Conservation (phyloP, 23 tunicate genomes). For the Pegea sp. region DNA sequence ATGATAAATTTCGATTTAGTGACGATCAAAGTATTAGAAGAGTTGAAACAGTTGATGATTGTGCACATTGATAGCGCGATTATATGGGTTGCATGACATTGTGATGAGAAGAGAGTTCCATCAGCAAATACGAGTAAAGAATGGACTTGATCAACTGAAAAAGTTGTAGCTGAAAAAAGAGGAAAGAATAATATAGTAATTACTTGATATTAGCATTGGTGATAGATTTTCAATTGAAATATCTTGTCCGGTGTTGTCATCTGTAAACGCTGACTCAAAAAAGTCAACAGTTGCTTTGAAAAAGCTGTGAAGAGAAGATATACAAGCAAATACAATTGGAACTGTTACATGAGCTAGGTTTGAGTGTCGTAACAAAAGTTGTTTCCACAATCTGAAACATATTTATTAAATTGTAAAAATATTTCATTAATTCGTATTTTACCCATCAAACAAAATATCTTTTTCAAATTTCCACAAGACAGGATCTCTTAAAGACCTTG, state of each 20-base stretch:
- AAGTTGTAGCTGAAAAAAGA: background rate
- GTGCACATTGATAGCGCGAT: background rate
- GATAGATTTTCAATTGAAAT: background rate
- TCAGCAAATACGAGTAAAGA: background rate
- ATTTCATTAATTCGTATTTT: background rate
- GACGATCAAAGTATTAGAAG: background rate
- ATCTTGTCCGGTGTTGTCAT: background rate
- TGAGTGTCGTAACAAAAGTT: background rate
- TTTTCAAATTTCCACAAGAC: background rate
- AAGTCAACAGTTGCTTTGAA: background rate
- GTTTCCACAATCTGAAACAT: background rate
- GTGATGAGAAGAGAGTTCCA: background rate
- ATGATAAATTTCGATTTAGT: background rate
- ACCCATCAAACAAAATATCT: background rate
- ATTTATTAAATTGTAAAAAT: background rate
- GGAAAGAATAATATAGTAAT: background rate
- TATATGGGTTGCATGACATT: background rate
- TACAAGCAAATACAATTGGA: background rate
- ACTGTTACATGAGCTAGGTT: background rate
- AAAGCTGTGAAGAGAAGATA: background rate
- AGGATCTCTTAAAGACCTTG: background rate
- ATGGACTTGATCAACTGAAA: background rate
- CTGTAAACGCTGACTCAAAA: background rate
- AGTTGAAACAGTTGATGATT: background rate
- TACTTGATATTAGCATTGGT: background rate